phyloP scores from a whole-genome alignment of 2,113 vertebrate genomes.

The Caranx ignobilis region DNA sequence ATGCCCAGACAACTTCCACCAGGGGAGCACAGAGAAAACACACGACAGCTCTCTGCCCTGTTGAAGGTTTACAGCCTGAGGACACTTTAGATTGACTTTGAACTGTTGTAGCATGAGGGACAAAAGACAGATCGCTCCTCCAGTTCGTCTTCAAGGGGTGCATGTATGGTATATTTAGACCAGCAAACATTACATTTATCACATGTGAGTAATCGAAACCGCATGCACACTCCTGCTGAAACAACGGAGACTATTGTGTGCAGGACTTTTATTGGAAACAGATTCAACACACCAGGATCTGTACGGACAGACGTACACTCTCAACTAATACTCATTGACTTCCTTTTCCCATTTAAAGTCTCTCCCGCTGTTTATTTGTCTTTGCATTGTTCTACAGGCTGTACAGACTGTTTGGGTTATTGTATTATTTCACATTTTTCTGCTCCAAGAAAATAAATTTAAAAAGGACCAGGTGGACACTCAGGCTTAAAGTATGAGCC shows the following conservation, averaged over 20 bases:
- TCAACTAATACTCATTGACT: slow-evolving; percentile 29
- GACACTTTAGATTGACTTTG: background rate
- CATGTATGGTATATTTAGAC: slow-evolving; percentile 17
- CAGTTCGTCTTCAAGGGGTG: background rate
- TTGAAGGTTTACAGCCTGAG: slow-evolving; percentile 21
- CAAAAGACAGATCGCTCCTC: slow-evolving; percentile 3
- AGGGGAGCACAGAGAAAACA: background rate
- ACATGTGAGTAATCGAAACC: slow-evolving; percentile 33
- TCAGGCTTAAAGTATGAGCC: background rate
- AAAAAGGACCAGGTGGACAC: slow-evolving; percentile 9
- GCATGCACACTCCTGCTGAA: slow-evolving; percentile 10
- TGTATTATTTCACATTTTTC: slow-evolving; percentile 1
- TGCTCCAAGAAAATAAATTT: background rate
- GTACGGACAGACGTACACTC: too few species aligned
- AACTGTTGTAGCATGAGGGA: background rate
- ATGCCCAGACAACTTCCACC: slow-evolving; percentile 31
- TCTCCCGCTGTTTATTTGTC: slow-evolving; percentile 47
- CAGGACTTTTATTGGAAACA: slow-evolving; percentile 54
- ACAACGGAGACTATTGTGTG: slow-evolving; percentile 42
- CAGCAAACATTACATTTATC: slow-evolving; percentile 11
- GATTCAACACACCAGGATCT: background rate
- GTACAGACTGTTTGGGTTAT: slow-evolving; percentile 27
- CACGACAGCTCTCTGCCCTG: slow-evolving; percentile 13
- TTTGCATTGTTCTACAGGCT: slow-evolving; percentile 64
- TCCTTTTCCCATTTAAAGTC: slow-evolving; percentile 54